Base-by-base conservation (phyloP, 2,888 invertebrate genomes). In the Agrenia bidenticulata region DNA sequence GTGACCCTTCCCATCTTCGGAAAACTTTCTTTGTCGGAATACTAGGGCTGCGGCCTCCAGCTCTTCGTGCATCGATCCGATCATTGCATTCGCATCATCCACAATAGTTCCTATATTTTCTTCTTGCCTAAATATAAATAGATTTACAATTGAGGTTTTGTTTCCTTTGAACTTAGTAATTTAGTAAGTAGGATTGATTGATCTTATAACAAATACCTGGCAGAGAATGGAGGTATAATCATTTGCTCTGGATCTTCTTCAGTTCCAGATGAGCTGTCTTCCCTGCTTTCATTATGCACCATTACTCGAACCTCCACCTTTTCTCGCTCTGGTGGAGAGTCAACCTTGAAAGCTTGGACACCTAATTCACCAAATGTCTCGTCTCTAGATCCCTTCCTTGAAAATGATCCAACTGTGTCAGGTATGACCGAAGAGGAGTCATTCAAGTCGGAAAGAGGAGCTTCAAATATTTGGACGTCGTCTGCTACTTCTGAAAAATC, bases 41-140 rank as follows among this genome's bases (percentile, higher is more conserved):
- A 39, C 58, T 2, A 59, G 24, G 5, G 54, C 62, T 42, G 68
- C 68, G 23, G 63, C 69, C 32, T 69, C 69, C 7, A 72, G 50
- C 26, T 72, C 72, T 61, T 72, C 72, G 19, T 72, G 72, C 65
- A 72, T 69, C 15, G 72, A 72, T 11, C 69, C 72, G 51, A 72
- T 69, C 72, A 72, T 72, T 65, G 69, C 69, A 55, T 72, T 72
- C 0, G 72, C 69, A 50, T 69, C 72, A 26, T 72, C 69, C 17
- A 72, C 39, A 24, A 69, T 64, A 5, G 42, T 63, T 56, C 61
- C 67, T 24, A 72, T 69, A 21, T 32, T 67, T 55, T 72, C 60
- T 49, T 58, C 58, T 19, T 17, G 24, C n/a, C 55, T 55, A 26
- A 5, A 45, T n/a, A n/a, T n/a, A n/a, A n/a, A n/a, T n/a, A n/a